Base-by-base conservation (phyloP, 2,888 invertebrate genomes). In the Suillia variegata region DNA sequence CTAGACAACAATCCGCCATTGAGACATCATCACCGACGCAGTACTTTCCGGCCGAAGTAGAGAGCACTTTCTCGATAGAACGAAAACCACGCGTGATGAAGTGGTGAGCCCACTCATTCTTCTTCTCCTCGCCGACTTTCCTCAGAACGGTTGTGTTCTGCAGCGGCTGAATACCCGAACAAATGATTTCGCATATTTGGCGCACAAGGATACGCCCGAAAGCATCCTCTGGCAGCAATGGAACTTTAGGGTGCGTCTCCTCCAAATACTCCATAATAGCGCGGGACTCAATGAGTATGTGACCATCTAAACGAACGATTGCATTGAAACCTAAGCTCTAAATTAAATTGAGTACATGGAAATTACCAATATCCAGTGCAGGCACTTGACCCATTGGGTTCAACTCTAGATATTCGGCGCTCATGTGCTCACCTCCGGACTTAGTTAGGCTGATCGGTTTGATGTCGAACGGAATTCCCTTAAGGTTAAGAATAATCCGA, bases 331-430 rank as follows among this genome's bases (percentile, higher is more conserved):
- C 45, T 15, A 2, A 33, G 12, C 15, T 24, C 10, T 12, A 10
- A 13, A 13, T 42, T 31, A 17, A 10, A n/a, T n/a, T n/a, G n/a
- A 60, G 31, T 45, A 45, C 17, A 38, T n/a, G n/a, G n/a, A n/a
- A n/a, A n/a, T 86, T 83, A 93, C 92, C 84, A 73, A 95, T 93
- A 75, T 91, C 88, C 61, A 98, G 85, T 1, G 95, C 91, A 48
- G 98, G 98, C 18, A 98, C 95, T 82, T 96, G 95, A 75, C 92
- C 93, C 92, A 96, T 93, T 0, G 98, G 97, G 82, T 98, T 97
- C 31, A 96, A 85, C 76, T 92, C 91, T 69, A 90, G 85, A 76
- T 89, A 96, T 77, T 94, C 94, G 85, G 94, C 94, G 77, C 90
- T 91, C 77, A 93, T 93, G 73, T 93, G 93, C 77, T 93, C 93